Base-by-base conservation (phyloP, 2,888 invertebrate genomes). In the Nemapogon koenigi region DNA sequence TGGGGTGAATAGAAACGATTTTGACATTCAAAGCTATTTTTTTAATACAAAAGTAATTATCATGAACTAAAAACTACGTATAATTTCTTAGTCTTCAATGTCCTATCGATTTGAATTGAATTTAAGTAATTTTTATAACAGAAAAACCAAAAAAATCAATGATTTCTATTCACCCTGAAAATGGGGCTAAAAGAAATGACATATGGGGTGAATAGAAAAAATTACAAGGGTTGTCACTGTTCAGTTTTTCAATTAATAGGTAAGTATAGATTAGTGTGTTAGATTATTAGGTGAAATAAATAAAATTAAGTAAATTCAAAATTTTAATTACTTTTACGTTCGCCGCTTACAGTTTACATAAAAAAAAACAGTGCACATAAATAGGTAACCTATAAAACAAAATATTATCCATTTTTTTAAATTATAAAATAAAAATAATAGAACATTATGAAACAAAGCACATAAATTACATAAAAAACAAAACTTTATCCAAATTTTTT, bases 71-170 rank as follows among this genome's bases (percentile, higher is more conserved):
- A 22, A 22, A 22, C 22, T 22, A 6, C 6, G 6, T 22, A 7
- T 22, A 22, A 7, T 22, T 22, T 22, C 6, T 6, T 6, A 22
- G 22, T 22, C 10, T 7, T 7, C 22, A 22, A 22, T 22, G 6
- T 22, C 10, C 6, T 22, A 22, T 22, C 6, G 6, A 10, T 22
- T 22, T 7, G 22, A 22, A 7, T 22, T 6, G 6, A 6, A 7
- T 7, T 7, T 22, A 7, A 7, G 6, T 10, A 22, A 22, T 22
- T 22, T 10, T 10, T 7, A 22, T 35, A 17, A 35, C 29, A 28
- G 35, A 39, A 39, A 39, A 10, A 17, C 33, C 35, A 33, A 39
- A 39, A 39, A 35, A 35, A 32, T 39, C 33, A 29, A 35, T 35
- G 33, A 39, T 33, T 33, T 27, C 39, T 26, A 33, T 39, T 32